Evolutionary conservation across 2,797 vertebrate genomes (phyloP).

Genomic region (Coregonus suidteri): DNA sequence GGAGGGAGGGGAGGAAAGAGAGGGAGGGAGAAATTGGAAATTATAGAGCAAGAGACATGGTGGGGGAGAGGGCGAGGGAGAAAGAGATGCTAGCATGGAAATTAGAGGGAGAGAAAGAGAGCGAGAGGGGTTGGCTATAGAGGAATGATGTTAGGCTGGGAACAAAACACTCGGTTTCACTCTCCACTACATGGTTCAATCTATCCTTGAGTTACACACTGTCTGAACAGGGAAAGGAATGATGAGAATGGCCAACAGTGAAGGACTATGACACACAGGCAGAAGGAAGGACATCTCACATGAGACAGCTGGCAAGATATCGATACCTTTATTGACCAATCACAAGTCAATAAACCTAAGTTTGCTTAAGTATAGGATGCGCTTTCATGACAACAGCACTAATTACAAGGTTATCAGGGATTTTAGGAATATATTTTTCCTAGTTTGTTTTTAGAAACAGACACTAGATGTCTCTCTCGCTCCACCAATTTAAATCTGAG

Average conservation of each 20-base stretch:
- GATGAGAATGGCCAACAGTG: neutral
- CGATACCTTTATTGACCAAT: neutral
- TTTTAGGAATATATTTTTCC: neutral
- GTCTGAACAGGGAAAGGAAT: neutral
- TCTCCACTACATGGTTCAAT: neutral
- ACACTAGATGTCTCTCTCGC: conserved; percentile 82
- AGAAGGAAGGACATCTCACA: neutral
- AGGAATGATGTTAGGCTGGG: conserved; percentile 20
- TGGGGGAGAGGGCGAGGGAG: neutral
- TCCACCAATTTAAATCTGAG: conserved; percentile 67
- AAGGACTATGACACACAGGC: neutral
- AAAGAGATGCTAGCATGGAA: too few species aligned
- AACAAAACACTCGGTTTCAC: conserved; percentile 9
- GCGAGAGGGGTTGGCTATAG: conserved; percentile 16
- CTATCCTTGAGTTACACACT: neutral
- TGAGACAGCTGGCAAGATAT: neutral
- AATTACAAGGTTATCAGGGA: neutral
- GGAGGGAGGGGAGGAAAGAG: conserved; percentile 27
- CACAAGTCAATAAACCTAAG: neutral
- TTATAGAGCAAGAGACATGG: conserved; percentile 18
- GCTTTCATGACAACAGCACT: neutral
- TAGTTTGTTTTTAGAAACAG: conserved; percentile 29
- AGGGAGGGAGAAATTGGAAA: conserved; percentile 47
- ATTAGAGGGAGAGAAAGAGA: neutral
- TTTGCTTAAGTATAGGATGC: neutral